phyloP scores from a whole-genome alignment of 2,797 vertebrate genomes.

The Molossus molossus region DNA sequence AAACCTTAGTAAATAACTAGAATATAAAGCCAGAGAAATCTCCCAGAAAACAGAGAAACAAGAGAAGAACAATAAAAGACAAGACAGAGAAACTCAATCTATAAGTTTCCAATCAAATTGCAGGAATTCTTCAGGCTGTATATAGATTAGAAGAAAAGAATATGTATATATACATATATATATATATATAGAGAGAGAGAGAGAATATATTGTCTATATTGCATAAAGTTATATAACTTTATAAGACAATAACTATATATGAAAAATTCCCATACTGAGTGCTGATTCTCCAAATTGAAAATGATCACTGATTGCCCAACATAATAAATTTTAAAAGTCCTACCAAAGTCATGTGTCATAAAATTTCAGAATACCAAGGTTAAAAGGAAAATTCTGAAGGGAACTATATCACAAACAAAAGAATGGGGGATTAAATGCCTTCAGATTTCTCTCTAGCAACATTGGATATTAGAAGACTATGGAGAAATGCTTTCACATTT shows the following conservation, averaged over 20 bases:
- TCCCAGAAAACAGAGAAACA: neutral
- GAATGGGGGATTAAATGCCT: neutral
- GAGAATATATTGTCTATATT: no score
- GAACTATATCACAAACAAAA: neutral
- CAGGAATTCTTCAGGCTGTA: neutral
- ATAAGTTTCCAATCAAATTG: neutral
- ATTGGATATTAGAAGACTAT: neutral
- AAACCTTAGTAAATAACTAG: neutral
- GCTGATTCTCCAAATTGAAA: neutral
- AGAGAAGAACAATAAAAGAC: neutral
- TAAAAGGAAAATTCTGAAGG: conserved; percentile 22
- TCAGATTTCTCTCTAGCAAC: neutral
- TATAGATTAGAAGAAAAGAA: neutral
- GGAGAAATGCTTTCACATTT: neutral
- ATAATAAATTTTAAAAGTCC: neutral
- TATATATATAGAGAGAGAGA: no score
- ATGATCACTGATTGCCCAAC: neutral
- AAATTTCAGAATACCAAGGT: neutral
- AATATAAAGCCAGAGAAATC: neutral
- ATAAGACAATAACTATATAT: neutral
- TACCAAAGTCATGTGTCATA: neutral
- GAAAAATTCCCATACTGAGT: neutral
- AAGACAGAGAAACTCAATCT: neutral
- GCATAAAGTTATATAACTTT: neutral
- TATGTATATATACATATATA: no score